Evolutionary conservation across 2,888 invertebrate genomes (phyloP).

Genomic region (Pandemis cinnamomeana): DNA sequence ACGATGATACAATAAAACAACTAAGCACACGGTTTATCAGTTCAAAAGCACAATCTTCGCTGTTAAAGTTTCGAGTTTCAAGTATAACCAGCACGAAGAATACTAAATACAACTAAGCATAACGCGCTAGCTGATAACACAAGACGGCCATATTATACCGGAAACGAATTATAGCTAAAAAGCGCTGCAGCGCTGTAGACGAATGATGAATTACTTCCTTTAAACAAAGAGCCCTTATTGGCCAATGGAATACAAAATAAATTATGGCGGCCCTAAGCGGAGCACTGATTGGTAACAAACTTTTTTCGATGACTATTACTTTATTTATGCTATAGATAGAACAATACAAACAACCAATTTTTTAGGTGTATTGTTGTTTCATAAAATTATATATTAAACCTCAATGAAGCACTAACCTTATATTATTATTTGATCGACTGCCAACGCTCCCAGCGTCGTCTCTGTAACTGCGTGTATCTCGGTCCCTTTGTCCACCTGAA

Average conservation of each 20-base stretch:
- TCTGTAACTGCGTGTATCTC: slow-evolving; percentile 27
- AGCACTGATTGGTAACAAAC: background rate
- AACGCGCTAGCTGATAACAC: slow-evolving; percentile 26
- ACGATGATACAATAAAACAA: background rate
- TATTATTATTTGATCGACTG: slow-evolving; percentile 42
- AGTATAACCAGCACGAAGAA: background rate
- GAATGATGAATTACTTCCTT: slow-evolving; percentile 26
- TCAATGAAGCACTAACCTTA: too few relatives aligned
- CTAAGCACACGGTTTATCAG: slow-evolving; percentile 4
- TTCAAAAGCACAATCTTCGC: slow-evolving; percentile 6
- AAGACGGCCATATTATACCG: slow-evolving; percentile 38
- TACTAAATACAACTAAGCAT: slow-evolving; percentile 19
- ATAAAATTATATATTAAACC: too few relatives aligned
- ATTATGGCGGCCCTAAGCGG: slow-evolving; percentile 16
- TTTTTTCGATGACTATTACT: background rate
- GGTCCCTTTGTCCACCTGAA: slow-evolving; percentile 8
- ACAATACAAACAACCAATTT: background rate
- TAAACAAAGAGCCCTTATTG: slow-evolving; percentile 16
- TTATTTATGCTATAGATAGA: background rate
- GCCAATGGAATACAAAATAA: background rate
- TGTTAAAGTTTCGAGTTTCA: slow-evolving; percentile 26
- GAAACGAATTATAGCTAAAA: slow-evolving; percentile 22
- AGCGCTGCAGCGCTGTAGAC: slow-evolving; percentile 32
- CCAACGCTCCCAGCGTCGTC: slow-evolving; percentile 44
- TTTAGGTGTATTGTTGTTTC: too few relatives aligned